Conservation (phyloP, 2,888 invertebrate species). For the Ornithoptera priamus region DNA sequence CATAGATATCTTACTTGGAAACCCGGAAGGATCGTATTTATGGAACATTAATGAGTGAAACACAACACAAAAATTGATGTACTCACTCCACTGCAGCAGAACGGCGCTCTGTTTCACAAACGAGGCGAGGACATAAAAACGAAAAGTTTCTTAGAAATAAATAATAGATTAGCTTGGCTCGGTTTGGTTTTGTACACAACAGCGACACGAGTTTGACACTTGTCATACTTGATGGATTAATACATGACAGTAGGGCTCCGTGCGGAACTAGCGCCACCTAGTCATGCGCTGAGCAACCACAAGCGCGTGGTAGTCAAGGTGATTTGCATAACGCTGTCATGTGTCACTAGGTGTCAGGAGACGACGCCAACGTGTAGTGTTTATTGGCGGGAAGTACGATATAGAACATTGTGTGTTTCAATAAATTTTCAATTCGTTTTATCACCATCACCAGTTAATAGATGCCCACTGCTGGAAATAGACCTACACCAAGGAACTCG, state of each 20-base stretch:
- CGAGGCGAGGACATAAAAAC: conserved; percentile 52
- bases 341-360: conserved; percentile 55
- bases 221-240: conserved; percentile 38
- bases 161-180: conserved; percentile 76
- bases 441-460: too few relatives aligned
- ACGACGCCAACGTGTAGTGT: conserved; percentile 9
- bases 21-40: conserved; percentile 63
- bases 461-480: too few relatives aligned
- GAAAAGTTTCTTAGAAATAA: conserved; percentile 67
- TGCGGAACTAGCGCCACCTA: conserved; percentile 60
- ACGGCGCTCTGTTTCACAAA: conserved; percentile 43
- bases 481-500: too few relatives aligned
- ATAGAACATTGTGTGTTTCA: too few relatives aligned
- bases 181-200: conserved; percentile 71
- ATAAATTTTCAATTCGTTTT: too few relatives aligned
- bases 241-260: conserved; percentile 41
- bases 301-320: conserved; percentile 25
- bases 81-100: conserved; percentile 54
- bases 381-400: conserved; percentile 31
- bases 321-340: conserved; percentile 54
- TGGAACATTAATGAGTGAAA: conserved; percentile 63
- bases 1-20: conserved; percentile 56
- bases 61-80: conserved; percentile 46
- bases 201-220: conserved; percentile 48
- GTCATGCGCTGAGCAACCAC: conserved; percentile 34